These are phyloP conservation scores for Passer domesticus DNA, from an alignment of 2,113 vertebrate genomes.

Conservation along the genomic window DNA sequence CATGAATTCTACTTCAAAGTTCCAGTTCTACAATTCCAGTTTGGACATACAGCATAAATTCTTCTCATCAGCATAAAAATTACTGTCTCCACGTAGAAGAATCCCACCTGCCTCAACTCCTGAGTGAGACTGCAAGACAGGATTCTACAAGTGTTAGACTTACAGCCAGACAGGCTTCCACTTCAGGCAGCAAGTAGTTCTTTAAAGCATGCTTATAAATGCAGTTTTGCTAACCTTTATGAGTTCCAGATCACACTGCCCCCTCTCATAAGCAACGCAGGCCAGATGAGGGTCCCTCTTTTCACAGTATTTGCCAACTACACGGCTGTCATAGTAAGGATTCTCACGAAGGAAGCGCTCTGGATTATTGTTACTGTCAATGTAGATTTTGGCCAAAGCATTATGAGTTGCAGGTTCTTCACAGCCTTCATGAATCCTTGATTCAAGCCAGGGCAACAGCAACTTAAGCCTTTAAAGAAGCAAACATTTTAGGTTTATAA, in stretches of 20 bases:
- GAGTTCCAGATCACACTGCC: constrained; percentile 89
- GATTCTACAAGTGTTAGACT: background rate
- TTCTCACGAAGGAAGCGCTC: constrained; percentile 91
- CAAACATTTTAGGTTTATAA: background rate
- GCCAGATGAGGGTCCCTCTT: constrained; percentile 91
- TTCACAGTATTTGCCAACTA: constrained; percentile 89
- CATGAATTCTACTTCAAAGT: background rate
- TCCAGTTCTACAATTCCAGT: background rate
- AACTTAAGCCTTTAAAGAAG: constrained; percentile 83
- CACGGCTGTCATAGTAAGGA: constrained; percentile 85
- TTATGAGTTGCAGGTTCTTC: constrained; percentile 92
- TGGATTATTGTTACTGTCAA: constrained; percentile 90
- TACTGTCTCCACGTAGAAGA: background rate
- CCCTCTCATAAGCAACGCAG: constrained; percentile 89
- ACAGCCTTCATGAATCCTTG: constrained; percentile 87
- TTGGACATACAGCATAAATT: background rate
- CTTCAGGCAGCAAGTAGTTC: background rate
- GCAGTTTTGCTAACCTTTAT: constrained; percentile 82
- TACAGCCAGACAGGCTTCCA: background rate
- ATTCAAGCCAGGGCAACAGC: constrained; percentile 89
- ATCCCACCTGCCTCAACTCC: background rate
- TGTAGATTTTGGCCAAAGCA: constrained; percentile 92
- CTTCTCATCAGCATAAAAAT: background rate
- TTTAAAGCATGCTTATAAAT: background rate
- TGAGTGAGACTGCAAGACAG: background rate